phyloP scores from a whole-genome alignment of 1,140 invertebrate species.

The Drosophila biarmipes region DNA sequence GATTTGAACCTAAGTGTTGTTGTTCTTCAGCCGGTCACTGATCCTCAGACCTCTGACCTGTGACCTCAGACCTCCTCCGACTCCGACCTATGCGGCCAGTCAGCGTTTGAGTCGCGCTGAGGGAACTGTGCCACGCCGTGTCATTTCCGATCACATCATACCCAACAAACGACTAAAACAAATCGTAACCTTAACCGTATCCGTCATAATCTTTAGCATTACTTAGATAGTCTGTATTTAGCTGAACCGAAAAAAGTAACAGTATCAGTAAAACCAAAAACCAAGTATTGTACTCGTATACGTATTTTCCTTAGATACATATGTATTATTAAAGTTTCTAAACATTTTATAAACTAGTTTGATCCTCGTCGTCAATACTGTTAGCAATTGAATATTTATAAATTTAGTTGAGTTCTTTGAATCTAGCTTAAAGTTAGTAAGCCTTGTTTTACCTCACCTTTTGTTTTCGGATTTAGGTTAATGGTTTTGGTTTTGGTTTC shows the following conservation, averaged over 20 bases:
- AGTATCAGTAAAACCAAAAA: slow-evolving; percentile 14
- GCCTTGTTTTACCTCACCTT: slow-evolving; percentile 14
- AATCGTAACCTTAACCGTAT: slow-evolving; percentile 40
- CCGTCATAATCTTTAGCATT: slow-evolving; percentile 46
- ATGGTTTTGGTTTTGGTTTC: slow-evolving; percentile 37
- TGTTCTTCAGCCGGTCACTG: slow-evolving; percentile 59
- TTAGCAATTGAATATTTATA: slow-evolving; percentile 38
- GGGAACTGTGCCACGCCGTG: slow-evolving; percentile 30
- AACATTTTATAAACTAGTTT: slow-evolving; percentile 49
- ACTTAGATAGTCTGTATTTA: slow-evolving; percentile 61
- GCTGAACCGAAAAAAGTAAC: slow-evolving; percentile 31
- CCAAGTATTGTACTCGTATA: slow-evolving; percentile 33
- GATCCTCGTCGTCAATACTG: slow-evolving; percentile 47
- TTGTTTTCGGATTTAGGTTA: slow-evolving; percentile 41
- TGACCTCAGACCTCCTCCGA: slow-evolving; percentile 12
- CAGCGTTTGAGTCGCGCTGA: slow-evolving; percentile 14
- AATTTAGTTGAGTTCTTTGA: slow-evolving; percentile 41
- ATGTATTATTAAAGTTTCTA: slow-evolving; percentile 45
- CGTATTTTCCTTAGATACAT: slow-evolving; percentile 40
- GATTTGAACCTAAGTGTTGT: slow-evolving; percentile 75
- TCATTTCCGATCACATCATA: slow-evolving; percentile 49
- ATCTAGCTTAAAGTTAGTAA: slow-evolving; percentile 46
- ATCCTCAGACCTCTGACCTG: slow-evolving; percentile 17
- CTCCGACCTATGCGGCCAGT: slow-evolving; percentile 14
- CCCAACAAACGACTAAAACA: slow-evolving; percentile 41